Evolutionary conservation across 2,797 vertebrate genomes (phyloP), one percentile per base, ranked within the genome.

Genomic region (Cossypha polioptera): DNA sequence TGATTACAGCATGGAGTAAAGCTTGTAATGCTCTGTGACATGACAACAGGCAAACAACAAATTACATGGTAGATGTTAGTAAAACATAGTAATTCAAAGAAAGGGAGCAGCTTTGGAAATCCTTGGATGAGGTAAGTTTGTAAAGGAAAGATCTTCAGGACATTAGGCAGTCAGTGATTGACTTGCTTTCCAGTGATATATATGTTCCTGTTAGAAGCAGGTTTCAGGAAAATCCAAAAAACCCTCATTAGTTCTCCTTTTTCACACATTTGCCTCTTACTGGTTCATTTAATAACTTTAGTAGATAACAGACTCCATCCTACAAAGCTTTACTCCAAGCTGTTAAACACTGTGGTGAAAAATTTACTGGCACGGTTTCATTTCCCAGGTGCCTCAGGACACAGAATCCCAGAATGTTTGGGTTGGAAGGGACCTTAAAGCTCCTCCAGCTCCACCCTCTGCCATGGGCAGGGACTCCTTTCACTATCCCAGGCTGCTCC

Each of bases 31-130:
- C 51, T 91, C 69, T 65, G 68, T 65, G 75, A 88, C 90, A 88
- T 69, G 88, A 90, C 90, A 95, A 96, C 76, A 95, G 91, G 82
- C 79, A 95, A 92, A 91, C 68, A 88, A 90, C 79, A 92, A 95
- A 96, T 95, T 92, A 91, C 28, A 96, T 5, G 25, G 65, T 62
- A 66, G 85, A 65, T 68, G 75, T 50, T 90, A 81, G 79, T 40
- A 88, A 86, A 94, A 86, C 47, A 88, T 4, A 95, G 90, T 80
- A 68, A 94, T 92, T 78, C 82, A 76, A 69, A 66, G 81, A 86
- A 90, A 92, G 80, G 91, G 25, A 75, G 76, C 73, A 92, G 90
- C 58, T 54, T 92, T 78, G 28, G 50, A 92, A 96, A n/a, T 74
- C 25, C 65, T 71, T 47, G 80, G 78, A 50, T 59, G 72, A 92